A percentile compares a stretch with the other conserved stretches of the same genome.
phyloP scores from a whole-genome alignment of 2,888 invertebrate genomes.

The Euclidia mi region DNA sequence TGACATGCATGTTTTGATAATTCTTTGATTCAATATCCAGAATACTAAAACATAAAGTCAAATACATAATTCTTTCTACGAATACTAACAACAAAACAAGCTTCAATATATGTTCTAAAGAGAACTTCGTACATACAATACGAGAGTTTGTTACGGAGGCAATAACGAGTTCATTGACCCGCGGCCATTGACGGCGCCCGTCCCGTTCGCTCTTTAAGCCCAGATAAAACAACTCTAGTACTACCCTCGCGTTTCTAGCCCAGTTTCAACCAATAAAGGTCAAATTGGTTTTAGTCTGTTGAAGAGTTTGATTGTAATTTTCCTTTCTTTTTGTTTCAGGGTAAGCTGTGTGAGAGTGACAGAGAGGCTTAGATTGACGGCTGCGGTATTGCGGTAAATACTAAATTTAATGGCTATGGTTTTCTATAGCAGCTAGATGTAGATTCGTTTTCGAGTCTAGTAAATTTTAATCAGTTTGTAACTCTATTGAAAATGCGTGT shows the following conservation, averaged over 20 bases:
- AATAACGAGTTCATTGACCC: constrained; percentile 64
- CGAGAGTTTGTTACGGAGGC: constrained; percentile 27
- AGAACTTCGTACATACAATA: constrained; percentile 28
- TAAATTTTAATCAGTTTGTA: too few relatives aligned
- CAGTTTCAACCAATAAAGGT: constrained; percentile 5
- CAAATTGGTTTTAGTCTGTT: not conserved
- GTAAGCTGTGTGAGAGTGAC: constrained; percentile 10
- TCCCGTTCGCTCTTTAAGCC: constrained; percentile 37
- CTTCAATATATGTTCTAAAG: not conserved
- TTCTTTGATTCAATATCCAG: too few relatives aligned
- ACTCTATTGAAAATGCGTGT: too few relatives aligned
- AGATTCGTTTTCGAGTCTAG: too few relatives aligned
- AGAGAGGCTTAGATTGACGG: too few relatives aligned
- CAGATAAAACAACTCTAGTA: constrained; percentile 31
- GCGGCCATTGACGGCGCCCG: constrained; percentile 52
- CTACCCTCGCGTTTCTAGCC: constrained; percentile 11
- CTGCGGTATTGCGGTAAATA: too few relatives aligned
- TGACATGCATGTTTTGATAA: too few relatives aligned
- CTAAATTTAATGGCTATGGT: too few relatives aligned
- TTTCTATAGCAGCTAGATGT: too few relatives aligned
- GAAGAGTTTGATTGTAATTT: not conserved
- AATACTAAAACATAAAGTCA: too few relatives aligned
- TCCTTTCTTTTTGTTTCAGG: constrained; percentile 22
- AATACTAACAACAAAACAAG: not conserved
- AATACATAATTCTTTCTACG: too few relatives aligned